Evolutionary conservation across 2,888 invertebrate genomes (phyloP), one percentile per base, ranked within the genome.

Genomic region (Acleris holmiana): DNA sequence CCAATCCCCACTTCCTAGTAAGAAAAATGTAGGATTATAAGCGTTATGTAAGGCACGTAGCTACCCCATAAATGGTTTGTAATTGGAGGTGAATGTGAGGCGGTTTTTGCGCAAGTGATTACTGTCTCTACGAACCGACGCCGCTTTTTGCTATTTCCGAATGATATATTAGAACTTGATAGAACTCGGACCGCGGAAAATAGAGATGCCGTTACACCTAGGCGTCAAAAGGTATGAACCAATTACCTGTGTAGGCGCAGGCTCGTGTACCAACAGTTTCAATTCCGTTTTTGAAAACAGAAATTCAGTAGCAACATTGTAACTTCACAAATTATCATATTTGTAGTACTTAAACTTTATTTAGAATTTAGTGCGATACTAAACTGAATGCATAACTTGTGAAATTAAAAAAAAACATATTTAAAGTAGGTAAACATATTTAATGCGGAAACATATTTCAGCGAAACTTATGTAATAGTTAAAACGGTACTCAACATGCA

Each of bases 11-110:
- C 49, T 65, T 49, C 44, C 64, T 54, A 67, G 64, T 60, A 67
- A 75, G 75, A 78, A 83, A 82, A 80, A 78, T 81, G 79, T 83
- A 82, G 85, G 84, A 83, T 84, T 83, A 84, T 78, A 80, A 79
- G 81, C 81, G 84, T 84, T 81, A 82, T 87, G 87, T 85, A 82
- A 83, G 84, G 83, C 85, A 85, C 86, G 87, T 88, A 82, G 47
- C 79, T 74, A 72, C 67, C 73, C 91, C 89, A 79, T 90, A 91
- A 86, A 88, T 86, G 91, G 91, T 76, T 79, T 78, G 86, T 91
- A 91, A 91, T 91, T 89, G 89, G 85, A 83, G 86, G 82, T 79
- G 84, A 83, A 80, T 84, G 86, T 82, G 79, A 67, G 71, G 76
- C 73, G 61, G 79, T 89, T 91, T 88, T 90, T 90, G 84, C 79